Evolutionary conservation across 2,113 vertebrate species (phyloP).

Genomic region (Gadus chalcogrammus): DNA sequence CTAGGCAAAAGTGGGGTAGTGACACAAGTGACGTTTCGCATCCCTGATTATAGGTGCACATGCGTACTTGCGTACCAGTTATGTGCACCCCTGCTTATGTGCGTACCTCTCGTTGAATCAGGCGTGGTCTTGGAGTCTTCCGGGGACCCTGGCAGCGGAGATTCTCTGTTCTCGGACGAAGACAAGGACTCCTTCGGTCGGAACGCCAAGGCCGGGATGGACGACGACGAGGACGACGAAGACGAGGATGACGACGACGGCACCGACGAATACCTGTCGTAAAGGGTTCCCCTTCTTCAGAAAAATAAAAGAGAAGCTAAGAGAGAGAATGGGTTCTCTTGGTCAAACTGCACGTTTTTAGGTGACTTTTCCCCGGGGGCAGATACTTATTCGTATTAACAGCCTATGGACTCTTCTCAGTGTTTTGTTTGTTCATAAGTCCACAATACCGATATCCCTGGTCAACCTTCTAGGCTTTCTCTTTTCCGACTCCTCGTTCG

Average conservation of each 20-base stretch:
- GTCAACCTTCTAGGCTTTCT: constrained; percentile 3
- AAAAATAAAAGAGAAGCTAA: constrained; percentile 27
- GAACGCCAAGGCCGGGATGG: constrained; percentile 81
- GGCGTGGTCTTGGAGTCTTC: constrained; percentile 84
- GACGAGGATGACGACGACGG: constrained; percentile 87
- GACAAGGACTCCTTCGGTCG: constrained; percentile 65
- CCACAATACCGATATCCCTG: constrained; percentile 49
- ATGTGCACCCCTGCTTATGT: no score
- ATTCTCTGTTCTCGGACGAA: constrained; percentile 82
- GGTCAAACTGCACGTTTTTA: constrained; percentile 79
- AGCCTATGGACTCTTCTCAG: constrained; percentile 78
- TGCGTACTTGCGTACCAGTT: no score
- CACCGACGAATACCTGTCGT: constrained; percentile 86
- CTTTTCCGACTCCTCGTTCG: not conserved
- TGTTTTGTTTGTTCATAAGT: constrained; percentile 87
- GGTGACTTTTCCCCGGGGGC: constrained; percentile 69
- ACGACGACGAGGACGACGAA: constrained; percentile 87
- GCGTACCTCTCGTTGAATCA: constrained; percentile 26
- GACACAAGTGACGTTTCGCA: no score
- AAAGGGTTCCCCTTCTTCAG: constrained; percentile 16
- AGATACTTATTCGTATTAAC: constrained; percentile 71
- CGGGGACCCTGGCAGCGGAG: constrained; percentile 90
- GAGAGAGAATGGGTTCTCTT: constrained; percentile 56
- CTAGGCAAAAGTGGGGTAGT: no score
- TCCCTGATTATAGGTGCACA: no score